A percentile compares a stretch with the other conserved stretches of the same genome.
These are phyloP conservation scores for Ectobius pallidus DNA, from an alignment of 2,888 invertebrate species.

Conservation along the genomic window DNA sequence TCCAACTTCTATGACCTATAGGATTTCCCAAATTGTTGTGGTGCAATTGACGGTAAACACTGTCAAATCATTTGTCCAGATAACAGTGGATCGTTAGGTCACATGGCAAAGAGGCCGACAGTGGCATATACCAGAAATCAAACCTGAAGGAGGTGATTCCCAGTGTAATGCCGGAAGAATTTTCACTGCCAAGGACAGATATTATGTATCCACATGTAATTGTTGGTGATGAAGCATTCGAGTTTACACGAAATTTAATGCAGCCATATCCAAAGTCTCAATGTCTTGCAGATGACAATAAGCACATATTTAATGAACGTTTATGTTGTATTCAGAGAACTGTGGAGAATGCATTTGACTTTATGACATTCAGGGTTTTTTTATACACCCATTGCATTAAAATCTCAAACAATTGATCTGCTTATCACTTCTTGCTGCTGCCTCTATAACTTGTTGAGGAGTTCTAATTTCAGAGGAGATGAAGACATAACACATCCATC, in stretches of 20 bases:
- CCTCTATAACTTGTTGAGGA: neutral
- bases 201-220: neutral
- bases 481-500: neutral
- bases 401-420: neutral
- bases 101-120: neutral
- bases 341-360: neutral
- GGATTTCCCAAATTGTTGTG: slow-evolving; percentile 1
- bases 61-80: neutral
- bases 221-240: neutral
- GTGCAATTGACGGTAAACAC: neutral
- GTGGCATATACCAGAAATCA: slow-evolving; percentile 1
- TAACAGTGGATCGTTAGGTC: neutral
- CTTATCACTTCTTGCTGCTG: neutral
- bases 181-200: neutral
- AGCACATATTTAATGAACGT: neutral
- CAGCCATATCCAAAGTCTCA: neutral
- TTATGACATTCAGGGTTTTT: neutral
- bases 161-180: neutral
- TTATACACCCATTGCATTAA: neutral
- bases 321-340: neutral
- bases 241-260: neutral
- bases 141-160: neutral
- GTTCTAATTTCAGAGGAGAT: neutral
- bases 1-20: neutral
- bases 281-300: neutral